phyloP scores from a whole-genome alignment of 2,113 vertebrate species.

The Rhinoptilus africanus region DNA sequence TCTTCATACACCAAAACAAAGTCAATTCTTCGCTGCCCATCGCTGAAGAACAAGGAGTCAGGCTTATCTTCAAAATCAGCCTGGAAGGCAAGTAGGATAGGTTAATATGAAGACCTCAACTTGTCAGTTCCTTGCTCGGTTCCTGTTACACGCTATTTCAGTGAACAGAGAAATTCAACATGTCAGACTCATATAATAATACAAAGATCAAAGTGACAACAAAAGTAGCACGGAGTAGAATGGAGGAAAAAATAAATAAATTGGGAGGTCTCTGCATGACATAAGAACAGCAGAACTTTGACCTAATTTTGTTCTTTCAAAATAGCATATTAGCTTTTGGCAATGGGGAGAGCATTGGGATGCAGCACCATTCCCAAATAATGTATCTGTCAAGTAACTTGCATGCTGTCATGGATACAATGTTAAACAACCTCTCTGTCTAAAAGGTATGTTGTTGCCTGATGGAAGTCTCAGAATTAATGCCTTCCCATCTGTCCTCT shows the following conservation, averaged over 20 bases:
- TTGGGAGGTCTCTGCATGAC: not conserved
- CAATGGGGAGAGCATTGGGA: not conserved
- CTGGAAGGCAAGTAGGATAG: slow-evolving; percentile 68
- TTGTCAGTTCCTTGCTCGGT: not conserved
- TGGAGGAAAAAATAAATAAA: not conserved
- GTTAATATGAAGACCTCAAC: not conserved
- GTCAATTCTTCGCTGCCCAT: slow-evolving; percentile 87
- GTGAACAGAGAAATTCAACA: not conserved
- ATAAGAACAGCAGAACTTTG: not conserved
- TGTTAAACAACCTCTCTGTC: not conserved
- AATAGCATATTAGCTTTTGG: not conserved
- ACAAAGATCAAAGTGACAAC: not conserved
- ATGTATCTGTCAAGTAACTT: not conserved
- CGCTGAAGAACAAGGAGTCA: slow-evolving; percentile 88
- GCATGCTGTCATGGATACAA: not conserved
- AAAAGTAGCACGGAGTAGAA: not conserved
- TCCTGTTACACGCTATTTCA: not conserved
- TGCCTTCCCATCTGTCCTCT: not conserved
- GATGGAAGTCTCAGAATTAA: not conserved
- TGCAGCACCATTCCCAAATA: not conserved
- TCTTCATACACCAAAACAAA: slow-evolving; percentile 93
- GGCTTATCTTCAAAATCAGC: slow-evolving; percentile 83
- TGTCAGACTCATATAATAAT: not conserved
- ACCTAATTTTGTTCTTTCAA: not conserved
- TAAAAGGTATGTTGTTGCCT: not conserved